Evolutionary conservation across 1,140 invertebrate species (phyloP).

Genomic region (Chrysoperla carnea): DNA sequence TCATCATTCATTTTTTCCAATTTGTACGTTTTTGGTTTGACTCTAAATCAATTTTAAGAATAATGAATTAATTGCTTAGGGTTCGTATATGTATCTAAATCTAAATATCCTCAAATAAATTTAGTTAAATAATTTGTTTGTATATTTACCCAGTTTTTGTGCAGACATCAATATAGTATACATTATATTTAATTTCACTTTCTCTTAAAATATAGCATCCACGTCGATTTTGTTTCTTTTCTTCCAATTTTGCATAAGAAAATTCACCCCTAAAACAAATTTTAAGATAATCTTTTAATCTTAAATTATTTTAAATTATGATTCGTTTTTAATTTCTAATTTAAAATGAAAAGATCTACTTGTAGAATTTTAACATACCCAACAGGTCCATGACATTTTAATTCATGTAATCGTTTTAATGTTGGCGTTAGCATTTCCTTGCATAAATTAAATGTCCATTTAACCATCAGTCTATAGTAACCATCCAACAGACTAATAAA

Average conservation of each 20-base stretch:
- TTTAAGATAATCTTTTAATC: constrained; percentile 4
- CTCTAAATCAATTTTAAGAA: constrained; percentile 18
- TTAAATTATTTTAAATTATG: neutral
- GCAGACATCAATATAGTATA: constrained; percentile 65
- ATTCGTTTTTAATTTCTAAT: neutral
- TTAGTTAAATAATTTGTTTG: constrained; percentile 1
- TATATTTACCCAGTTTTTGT: constrained; percentile 39
- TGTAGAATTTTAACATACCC: constrained; percentile 19
- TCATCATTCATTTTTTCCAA: constrained; percentile 32
- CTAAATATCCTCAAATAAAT: too few species aligned
- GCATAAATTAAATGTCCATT: constrained; percentile 83
- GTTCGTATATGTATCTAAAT: too few species aligned
- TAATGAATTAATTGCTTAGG: neutral
- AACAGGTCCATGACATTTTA: constrained; percentile 78
- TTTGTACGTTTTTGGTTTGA: constrained; percentile 48
- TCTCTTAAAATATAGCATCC: constrained; percentile 68
- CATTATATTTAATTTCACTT: constrained; percentile 57
- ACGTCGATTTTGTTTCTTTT: constrained; percentile 50
- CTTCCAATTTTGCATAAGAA: constrained; percentile 63
- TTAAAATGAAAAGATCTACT: neutral
- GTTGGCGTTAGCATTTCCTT: constrained; percentile 60
- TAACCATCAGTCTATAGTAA: constrained; percentile 71
- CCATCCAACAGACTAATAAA: constrained; percentile 74
- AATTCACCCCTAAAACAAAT: constrained; percentile 48
- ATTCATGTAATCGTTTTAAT: constrained; percentile 44